Percentiles rank a stretch among this genome's conserved stretches.
Evolutionary conservation across 2,888 invertebrate species (phyloP).

Genomic region (Leucania comma): DNA sequence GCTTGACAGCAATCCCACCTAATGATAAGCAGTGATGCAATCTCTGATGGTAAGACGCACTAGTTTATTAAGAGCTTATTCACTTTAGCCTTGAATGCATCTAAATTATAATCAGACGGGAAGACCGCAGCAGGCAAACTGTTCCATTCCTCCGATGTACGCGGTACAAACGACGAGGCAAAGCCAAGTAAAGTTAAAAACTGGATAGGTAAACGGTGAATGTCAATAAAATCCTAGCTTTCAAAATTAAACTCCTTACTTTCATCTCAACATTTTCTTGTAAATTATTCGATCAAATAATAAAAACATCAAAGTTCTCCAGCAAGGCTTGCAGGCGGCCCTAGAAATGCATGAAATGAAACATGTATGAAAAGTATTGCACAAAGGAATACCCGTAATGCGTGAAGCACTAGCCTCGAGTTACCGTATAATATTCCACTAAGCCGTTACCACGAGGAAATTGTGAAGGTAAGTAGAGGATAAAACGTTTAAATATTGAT

Average conservation of each 20-base stretch:
- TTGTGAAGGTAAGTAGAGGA: slow-evolving; percentile 30
- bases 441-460: slow-evolving; percentile 32
- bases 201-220: neutral
- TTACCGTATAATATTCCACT: slow-evolving; percentile 56
- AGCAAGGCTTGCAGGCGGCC: slow-evolving; percentile 10
- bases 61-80: too few relatives aligned
- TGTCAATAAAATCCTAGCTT: neutral
- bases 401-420: slow-evolving; percentile 10
- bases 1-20: too few relatives aligned
- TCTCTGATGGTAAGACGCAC: too few relatives aligned
- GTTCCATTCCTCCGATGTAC: too few relatives aligned
- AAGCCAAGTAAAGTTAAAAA: neutral
- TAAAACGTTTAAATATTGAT: slow-evolving; percentile 10
- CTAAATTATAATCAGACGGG: too few relatives aligned
- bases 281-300: slow-evolving; percentile 43
- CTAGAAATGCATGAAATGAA: slow-evolving; percentile 64
- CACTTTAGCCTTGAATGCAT: too few relatives aligned
- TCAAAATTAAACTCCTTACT: neutral
- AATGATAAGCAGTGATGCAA: too few relatives aligned
- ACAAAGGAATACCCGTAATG: slow-evolving; percentile 55
- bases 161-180: too few relatives aligned
- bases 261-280: slow-evolving; percentile 5
- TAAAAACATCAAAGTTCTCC: slow-evolving; percentile 30
- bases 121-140: too few relatives aligned
- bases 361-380: slow-evolving; percentile 59